These are phyloP conservation scores for Eospalax fontanierii DNA, from an alignment of 2,797 vertebrate species.

Conservation along the genomic window DNA sequence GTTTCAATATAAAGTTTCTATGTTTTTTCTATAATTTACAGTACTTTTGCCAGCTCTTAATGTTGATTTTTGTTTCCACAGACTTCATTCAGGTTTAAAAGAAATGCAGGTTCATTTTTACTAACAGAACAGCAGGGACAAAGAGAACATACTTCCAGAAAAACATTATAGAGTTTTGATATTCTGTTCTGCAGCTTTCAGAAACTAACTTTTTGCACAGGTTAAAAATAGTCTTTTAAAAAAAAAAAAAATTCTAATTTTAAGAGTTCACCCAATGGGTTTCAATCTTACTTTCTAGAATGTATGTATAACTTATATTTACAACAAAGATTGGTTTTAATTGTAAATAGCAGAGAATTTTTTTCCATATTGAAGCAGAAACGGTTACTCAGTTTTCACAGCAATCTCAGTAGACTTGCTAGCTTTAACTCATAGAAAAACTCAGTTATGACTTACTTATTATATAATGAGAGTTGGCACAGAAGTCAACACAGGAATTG, in stretches of 20 bases:
- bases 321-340: slow-evolving; percentile 75
- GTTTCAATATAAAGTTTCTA: slow-evolving; percentile 4
- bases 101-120: slow-evolving; percentile 55
- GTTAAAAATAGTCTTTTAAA: neutral
- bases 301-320: no score
- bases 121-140: neutral
- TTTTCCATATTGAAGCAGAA: slow-evolving; percentile 60
- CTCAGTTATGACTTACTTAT: slow-evolving; percentile 64
- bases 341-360: slow-evolving; percentile 69
- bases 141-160: neutral
- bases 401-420: slow-evolving; percentile 22
- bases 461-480: slow-evolving; percentile 68
- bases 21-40: slow-evolving; percentile 29
- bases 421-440: slow-evolving; percentile 71
- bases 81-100: slow-evolving; percentile 85
- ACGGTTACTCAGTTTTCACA: slow-evolving; percentile 65
- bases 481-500: slow-evolving; percentile 46
- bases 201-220: slow-evolving; percentile 26
- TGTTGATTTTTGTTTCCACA: slow-evolving; percentile 78
- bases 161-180: neutral
- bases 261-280: slow-evolving; percentile 18
- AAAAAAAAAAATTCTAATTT: no score
- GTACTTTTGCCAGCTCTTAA: neutral
- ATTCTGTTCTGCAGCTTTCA: neutral
- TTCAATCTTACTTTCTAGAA: slow-evolving; percentile 66